A percentile compares a stretch with the other conserved stretches of the same genome.
Conservation (phyloP, 2,888 invertebrate species). For the Clepsis dumicolana region DNA sequence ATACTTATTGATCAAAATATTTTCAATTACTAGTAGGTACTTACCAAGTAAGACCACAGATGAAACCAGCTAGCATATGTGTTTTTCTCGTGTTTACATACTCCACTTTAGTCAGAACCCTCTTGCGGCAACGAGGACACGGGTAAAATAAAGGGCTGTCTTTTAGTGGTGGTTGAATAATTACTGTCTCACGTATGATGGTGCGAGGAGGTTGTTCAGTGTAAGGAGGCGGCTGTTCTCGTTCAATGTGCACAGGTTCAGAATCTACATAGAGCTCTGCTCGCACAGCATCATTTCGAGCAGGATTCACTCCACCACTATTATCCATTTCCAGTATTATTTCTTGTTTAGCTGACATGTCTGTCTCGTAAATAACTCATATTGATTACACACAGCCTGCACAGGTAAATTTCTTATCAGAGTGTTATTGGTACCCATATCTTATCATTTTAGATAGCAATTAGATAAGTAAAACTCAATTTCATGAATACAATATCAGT, state of each 20-base stretch:
- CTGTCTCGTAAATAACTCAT: conserved; percentile 50
- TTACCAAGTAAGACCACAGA: conserved; percentile 77
- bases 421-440: conserved; percentile 54
- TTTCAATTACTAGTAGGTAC: conserved; percentile 47
- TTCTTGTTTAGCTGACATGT: conserved; percentile 46
- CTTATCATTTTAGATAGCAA: conserved; percentile 63
- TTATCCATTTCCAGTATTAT: conserved; percentile 53
- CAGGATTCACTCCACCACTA: conserved; percentile 53
- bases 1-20: neutral
- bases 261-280: conserved; percentile 52
- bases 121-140: conserved; percentile 69
- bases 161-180: conserved; percentile 65
- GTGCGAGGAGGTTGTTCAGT: conserved; percentile 54
- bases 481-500: conserved; percentile 11
- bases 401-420: conserved; percentile 32
- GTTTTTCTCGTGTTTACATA: conserved; percentile 74
- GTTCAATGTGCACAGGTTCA: conserved; percentile 51
- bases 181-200: conserved; percentile 63
- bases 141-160: conserved; percentile 62
- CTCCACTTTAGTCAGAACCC: conserved; percentile 69
- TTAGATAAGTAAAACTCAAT: conserved; percentile 46
- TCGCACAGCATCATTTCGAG: conserved; percentile 49
- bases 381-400: conserved; percentile 51
- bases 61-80: conserved; percentile 76
- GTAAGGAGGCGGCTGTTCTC: conserved; percentile 75